Conservation (phyloP, 1,140 invertebrate species). For the Rhynchophorus ferrugineus region DNA sequence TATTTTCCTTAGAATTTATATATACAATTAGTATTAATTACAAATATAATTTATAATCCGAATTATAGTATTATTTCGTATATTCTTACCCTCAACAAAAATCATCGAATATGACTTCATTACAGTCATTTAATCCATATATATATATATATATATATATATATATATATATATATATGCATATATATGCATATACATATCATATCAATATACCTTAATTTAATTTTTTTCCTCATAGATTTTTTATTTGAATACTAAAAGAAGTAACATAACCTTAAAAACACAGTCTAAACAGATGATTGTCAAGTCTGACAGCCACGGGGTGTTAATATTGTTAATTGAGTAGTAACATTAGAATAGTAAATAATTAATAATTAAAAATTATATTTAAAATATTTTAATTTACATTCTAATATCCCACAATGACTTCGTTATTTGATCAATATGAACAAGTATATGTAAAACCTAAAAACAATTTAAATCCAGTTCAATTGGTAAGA, state of each 20-base stretch:
- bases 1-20: neutral
- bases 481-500: slow-evolving; percentile 27
- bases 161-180: neutral
- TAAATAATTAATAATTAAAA: too few species aligned
- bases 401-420: neutral
- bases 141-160: neutral
- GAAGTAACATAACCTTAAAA: too few species aligned
- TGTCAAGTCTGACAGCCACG: too few species aligned
- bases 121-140: neutral
- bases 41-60: neutral
- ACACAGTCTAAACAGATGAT: too few species aligned
- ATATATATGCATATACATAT: neutral
- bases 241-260: too few species aligned
- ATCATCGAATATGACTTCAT: too few species aligned
- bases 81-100: too few species aligned
- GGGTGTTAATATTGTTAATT: too few species aligned
- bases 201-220: neutral
- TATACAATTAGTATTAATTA: neutral
- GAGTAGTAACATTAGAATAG: too few species aligned
- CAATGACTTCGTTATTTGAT: slow-evolving; percentile 32
- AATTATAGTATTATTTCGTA: neutral
- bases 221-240: too few species aligned
- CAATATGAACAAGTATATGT: slow-evolving; percentile 32
- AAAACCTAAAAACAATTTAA: slow-evolving; percentile 22
- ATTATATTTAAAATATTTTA: too few species aligned